Evolutionary conservation across 53 echinoderm and acorn worm species (phyloP), one percentile per base, ranked within the genome.

Genomic region (Echinarachnius parma): DNA sequence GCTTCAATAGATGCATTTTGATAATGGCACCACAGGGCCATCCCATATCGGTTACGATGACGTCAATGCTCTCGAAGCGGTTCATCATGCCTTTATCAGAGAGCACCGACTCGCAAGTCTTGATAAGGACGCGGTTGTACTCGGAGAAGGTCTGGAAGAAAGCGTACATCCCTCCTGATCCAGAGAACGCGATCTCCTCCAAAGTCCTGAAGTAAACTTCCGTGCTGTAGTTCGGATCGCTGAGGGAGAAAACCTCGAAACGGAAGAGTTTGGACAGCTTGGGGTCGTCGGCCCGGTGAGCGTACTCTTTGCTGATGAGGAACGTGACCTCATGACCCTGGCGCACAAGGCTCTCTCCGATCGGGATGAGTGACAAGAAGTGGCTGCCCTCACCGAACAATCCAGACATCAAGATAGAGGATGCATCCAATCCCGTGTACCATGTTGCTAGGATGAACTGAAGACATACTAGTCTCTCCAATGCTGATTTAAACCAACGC

Each of bases 371-470:
- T 1, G 36, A 23, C 1, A 57, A 9, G 29, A 72, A 72, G 36
- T 72, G 74, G 20, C 74, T 72, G 9, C 74, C 74, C 42, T 72
- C 28, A 3, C 74, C 74, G 24, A 44, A 42, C 0, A 37, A 18
- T 10, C 74, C 74, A 2, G 42, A 35, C 9, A 72, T 10, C 4
- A 72, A 28, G 8, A 72, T 72, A n/a, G n/a, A n/a, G n/a, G n/a
- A n/a, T n/a, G n/a, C n/a, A n/a, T n/a, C n/a, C n/a, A n/a, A n/a
- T n/a, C n/a, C n/a, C n/a, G n/a, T n/a, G n/a, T n/a, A n/a, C n/a
- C n/a, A n/a, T n/a, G n/a, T n/a, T n/a, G n/a, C n/a, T n/a, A n/a
- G n/a, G n/a, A n/a, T n/a, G n/a, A n/a, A n/a, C n/a, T n/a, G n/a
- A n/a, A n/a, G n/a, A n/a, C n/a, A n/a, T n/a, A n/a, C n/a, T n/a